phyloP scores from a whole-genome alignment of 2,888 invertebrate species.

The Acronicta alni region DNA sequence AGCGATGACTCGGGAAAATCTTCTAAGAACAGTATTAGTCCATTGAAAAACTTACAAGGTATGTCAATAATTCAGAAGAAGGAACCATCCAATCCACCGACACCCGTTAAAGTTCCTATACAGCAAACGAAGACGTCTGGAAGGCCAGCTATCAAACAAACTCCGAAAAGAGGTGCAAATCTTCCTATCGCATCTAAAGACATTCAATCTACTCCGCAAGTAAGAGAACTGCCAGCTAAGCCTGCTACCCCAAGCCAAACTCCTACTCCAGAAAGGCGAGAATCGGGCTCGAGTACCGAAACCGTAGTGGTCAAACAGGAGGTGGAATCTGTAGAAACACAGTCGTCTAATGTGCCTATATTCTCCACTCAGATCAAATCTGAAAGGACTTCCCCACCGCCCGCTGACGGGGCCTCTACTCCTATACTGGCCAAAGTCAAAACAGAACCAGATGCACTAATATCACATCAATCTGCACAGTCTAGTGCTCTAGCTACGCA shows the following conservation, averaged over 20 bases:
- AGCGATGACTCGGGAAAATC: slow-evolving; percentile 64
- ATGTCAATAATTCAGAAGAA: slow-evolving; percentile 62
- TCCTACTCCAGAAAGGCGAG: slow-evolving; percentile 61
- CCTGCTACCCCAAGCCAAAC: slow-evolving; percentile 19
- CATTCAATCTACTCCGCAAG: slow-evolving; percentile 47
- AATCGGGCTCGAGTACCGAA: slow-evolving; percentile 64
- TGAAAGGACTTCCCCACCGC: slow-evolving; percentile 77
- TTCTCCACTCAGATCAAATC: slow-evolving; percentile 79
- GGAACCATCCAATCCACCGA: slow-evolving; percentile 57
- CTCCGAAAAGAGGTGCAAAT: slow-evolving; percentile 79
- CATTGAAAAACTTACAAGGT: slow-evolving; percentile 68
- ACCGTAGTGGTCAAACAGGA: slow-evolving; percentile 81
- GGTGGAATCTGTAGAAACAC: slow-evolving; percentile 63
- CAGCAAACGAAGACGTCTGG: slow-evolving; percentile 61
- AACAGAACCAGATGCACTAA: slow-evolving; percentile 70
- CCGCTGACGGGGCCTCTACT: slow-evolving; percentile 60
- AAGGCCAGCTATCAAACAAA: slow-evolving; percentile 81
- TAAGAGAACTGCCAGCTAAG: slow-evolving; percentile 20
- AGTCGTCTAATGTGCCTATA: slow-evolving; percentile 66
- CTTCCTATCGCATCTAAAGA: slow-evolving; percentile 64
- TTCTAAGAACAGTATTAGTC: slow-evolving; percentile 28
- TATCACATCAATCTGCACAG: slow-evolving; percentile 38
- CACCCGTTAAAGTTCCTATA: slow-evolving; percentile 55
- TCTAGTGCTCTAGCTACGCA: slow-evolving; percentile 21
- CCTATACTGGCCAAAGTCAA: slow-evolving; percentile 77